A percentile compares a stretch with the other conserved stretches of the same genome.
These are phyloP conservation scores for Myrmophylax atrothorax DNA, from an alignment of 2,113 vertebrate genomes.

Conservation along the genomic window DNA sequence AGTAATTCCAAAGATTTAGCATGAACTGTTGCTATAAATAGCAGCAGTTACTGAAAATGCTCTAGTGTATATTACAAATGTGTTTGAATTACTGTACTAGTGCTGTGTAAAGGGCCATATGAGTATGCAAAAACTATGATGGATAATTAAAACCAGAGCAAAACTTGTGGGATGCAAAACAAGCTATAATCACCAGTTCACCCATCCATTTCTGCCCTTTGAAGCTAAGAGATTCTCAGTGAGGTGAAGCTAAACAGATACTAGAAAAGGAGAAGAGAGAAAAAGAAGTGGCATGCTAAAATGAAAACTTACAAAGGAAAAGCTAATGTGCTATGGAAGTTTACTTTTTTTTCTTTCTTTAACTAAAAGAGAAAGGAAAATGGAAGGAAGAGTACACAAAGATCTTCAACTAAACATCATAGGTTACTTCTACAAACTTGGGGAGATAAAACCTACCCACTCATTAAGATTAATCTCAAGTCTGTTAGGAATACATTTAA, in stretches of 20 bases:
- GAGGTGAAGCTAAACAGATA: background rate
- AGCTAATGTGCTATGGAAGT: background rate
- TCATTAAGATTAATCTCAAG: background rate
- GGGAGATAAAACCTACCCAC: background rate
- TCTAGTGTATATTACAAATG: background rate
- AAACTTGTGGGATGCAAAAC: background rate
- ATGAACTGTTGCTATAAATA: background rate
- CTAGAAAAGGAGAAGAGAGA: background rate
- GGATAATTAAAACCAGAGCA: background rate
- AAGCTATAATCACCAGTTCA: background rate
- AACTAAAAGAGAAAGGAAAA: background rate
- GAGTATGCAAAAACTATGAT: background rate
- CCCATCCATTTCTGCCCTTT: background rate
- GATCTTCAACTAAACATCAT: background rate
- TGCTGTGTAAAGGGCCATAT: background rate
- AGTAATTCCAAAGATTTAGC: background rate
- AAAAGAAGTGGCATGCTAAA: background rate
- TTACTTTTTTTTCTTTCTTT: background rate
- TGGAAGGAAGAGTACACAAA: background rate
- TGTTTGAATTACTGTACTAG: background rate
- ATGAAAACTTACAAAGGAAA: background rate
- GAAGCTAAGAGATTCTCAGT: background rate
- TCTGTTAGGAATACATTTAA: background rate
- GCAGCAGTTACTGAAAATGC: background rate
- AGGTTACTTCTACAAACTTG: background rate